Conservation (phyloP, 92 coral and sea anemone species). For the Umimayanthus chanpuru region DNA sequence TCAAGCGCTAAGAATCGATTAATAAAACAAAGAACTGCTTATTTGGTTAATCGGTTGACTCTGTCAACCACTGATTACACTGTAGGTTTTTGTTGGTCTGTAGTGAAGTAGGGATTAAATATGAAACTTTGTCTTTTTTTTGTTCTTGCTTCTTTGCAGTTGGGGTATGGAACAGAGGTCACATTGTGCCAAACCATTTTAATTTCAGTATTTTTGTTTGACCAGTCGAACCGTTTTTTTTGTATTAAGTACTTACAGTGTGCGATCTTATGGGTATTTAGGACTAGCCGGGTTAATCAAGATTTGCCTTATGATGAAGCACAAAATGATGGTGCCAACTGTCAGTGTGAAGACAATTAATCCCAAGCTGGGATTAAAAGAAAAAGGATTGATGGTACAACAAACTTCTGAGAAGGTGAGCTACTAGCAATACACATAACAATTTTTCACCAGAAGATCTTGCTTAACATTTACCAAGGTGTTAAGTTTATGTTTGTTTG, state of each 20-base stretch:
- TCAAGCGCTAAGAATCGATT: no score
- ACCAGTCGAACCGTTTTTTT: conserved; percentile 67
- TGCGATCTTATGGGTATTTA: conserved; percentile 18
- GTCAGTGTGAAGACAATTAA: conserved; percentile 60
- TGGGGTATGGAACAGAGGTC: not conserved
- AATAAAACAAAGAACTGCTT: no score
- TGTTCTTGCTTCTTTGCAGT: no score
- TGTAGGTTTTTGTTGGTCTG: no score
- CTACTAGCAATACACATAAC: not conserved
- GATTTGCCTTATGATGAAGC: conserved; percentile 75
- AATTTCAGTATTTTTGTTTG: not conserved
- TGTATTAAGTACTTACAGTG: conserved; percentile 36
- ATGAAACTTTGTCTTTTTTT: no score
- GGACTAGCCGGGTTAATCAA: conserved; percentile 84
- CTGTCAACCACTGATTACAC: no score
- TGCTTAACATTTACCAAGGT: not conserved
- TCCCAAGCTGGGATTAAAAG: conserved; percentile 62
- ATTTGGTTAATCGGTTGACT: no score
- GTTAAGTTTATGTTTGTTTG: not conserved
- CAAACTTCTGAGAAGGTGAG: conserved; percentile 43
- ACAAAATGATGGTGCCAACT: conserved; percentile 70
- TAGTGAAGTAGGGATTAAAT: no score
- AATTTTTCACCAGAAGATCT: not conserved
- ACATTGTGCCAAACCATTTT: no score
- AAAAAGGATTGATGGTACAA: conserved; percentile 74